Evolutionary conservation across 2,888 invertebrate genomes (phyloP).

Genomic region (Tetropium fuscum): DNA sequence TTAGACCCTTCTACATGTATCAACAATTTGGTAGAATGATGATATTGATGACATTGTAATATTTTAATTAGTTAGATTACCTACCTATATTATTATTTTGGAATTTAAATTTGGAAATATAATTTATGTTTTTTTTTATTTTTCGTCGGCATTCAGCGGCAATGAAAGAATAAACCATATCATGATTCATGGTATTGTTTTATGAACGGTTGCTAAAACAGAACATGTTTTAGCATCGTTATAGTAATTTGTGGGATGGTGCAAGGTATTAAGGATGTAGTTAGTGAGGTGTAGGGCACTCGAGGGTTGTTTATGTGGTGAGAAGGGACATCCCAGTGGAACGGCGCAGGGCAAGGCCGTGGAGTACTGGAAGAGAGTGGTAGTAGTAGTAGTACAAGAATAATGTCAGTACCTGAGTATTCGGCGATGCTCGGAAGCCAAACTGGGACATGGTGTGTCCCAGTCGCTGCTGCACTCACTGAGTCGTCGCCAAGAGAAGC

Average conservation of each 20-base stretch:
- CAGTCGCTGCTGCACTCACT: conserved; percentile 65
- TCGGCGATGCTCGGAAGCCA: conserved; percentile 75
- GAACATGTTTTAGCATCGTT: no score
- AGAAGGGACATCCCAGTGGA: background rate
- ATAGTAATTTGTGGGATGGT: conserved; percentile 9
- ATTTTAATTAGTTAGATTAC: no score
- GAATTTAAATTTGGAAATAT: no score
- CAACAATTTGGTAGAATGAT: no score
- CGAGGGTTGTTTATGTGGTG: conserved; percentile 13
- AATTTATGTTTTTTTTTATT: no score
- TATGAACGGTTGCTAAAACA: no score
- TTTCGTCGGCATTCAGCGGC: no score
- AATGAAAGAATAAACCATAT: no score
- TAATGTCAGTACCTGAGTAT: conserved; percentile 70
- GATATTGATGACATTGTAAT: no score
- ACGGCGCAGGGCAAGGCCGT: conserved; percentile 23
- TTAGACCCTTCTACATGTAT: no score
- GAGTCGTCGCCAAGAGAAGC: conserved; percentile 63
- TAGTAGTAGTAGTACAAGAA: conserved; percentile 9
- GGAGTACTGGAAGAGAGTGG: conserved; percentile 7
- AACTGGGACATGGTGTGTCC: conserved; percentile 77
- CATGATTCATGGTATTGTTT: no score
- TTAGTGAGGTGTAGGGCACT: conserved; percentile 11
- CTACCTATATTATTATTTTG: no score
- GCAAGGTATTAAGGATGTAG: conserved; percentile 13